A percentile compares a stretch with the other conserved stretches of the same genome.
These are phyloP conservation scores for Manis pentadactyla DNA, from an alignment of 2,797 vertebrate species.

Conservation along the genomic window DNA sequence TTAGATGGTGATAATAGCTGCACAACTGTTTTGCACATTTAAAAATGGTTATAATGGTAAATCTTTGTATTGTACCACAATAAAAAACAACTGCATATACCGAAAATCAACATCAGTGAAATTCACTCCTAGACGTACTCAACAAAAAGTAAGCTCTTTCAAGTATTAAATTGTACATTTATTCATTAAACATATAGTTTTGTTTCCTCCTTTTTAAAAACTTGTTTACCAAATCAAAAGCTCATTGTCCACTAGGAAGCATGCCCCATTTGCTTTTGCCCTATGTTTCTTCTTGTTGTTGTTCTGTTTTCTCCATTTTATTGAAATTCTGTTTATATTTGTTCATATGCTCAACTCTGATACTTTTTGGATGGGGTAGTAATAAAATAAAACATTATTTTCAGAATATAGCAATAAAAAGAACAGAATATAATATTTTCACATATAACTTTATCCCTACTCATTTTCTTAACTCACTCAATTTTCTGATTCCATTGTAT, in stretches of 20 bases:
- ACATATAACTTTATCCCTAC: not conserved
- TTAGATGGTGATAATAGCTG: not conserved
- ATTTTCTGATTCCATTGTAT: not conserved
- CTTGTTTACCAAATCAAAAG: not conserved
- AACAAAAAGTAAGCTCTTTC: not conserved
- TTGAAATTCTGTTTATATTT: not conserved
- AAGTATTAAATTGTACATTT: not conserved
- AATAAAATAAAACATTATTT: not conserved
- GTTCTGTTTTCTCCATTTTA: not conserved
- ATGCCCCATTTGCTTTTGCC: not conserved
- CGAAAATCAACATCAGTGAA: not conserved
- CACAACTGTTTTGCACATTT: not conserved
- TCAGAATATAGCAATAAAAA: conserved; percentile 6
- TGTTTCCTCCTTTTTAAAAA: not conserved
- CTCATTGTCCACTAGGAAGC: not conserved
- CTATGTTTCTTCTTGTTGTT: not conserved
- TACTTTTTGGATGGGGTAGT: not conserved
- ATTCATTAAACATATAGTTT: not conserved
- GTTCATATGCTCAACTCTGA: not conserved
- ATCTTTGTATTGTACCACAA: not conserved
- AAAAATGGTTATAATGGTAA: not conserved
- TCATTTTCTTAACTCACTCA: conserved; percentile 9
- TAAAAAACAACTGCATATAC: not conserved
- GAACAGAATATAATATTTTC: conserved; percentile 3
- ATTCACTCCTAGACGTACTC: not conserved